Conservation (phyloP, 2,113 vertebrate species). For the Vireo altiloquus region DNA sequence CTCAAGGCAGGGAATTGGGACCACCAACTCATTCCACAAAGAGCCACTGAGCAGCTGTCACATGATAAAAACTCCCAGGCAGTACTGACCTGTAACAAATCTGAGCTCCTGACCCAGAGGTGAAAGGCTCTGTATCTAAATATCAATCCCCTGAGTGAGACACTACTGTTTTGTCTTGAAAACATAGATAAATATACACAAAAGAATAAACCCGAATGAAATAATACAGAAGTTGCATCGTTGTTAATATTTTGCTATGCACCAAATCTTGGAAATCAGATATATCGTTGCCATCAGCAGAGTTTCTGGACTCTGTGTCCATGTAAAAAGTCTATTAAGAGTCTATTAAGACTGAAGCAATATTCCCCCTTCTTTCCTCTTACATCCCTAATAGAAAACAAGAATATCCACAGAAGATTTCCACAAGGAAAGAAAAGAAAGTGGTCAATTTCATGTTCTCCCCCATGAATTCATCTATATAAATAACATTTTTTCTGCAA, state of each 20-base stretch:
- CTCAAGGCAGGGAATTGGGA: constrained; percentile 41
- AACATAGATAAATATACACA: background rate
- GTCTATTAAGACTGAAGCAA: background rate
- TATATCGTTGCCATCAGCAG: background rate
- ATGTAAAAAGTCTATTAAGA: background rate
- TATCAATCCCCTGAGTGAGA: constrained; percentile 22
- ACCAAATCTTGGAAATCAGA: background rate
- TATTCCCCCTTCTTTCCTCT: background rate
- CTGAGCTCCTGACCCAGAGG: constrained; percentile 56
- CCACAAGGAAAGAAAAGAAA: background rate
- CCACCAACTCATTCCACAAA: constrained; percentile 35
- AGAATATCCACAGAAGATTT: background rate
- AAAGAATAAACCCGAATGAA: background rate
- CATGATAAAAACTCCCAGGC: constrained; percentile 45
- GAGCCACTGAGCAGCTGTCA: constrained; percentile 52
- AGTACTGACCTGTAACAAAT: constrained; percentile 61
- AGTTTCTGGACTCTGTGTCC: background rate
- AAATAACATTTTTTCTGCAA: background rate
- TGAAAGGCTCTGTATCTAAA: constrained; percentile 62
- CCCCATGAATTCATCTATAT: background rate
- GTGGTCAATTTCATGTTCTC: background rate
- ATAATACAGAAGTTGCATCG: background rate
- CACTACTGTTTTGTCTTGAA: background rate
- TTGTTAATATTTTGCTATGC: background rate
- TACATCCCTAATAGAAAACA: background rate